Percentiles rank a stretch among this genome's conserved stretches.
phyloP scores from a whole-genome alignment of 2,113 vertebrate species.

The Muscicapa adusta region DNA sequence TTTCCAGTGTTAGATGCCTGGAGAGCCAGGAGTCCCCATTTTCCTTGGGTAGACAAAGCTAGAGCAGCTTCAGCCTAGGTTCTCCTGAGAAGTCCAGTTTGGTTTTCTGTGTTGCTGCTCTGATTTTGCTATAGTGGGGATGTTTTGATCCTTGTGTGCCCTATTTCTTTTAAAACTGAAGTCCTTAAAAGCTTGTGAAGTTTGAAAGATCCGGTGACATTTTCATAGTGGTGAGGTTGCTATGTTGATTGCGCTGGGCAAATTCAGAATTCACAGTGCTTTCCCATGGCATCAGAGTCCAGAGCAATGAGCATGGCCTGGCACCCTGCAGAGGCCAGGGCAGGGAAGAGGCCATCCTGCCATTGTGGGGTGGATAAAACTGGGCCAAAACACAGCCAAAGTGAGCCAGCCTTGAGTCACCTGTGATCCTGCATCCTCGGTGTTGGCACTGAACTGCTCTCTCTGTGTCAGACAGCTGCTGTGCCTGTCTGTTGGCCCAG shows the following conservation, averaged over 20 bases:
- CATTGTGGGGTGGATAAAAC: background rate
- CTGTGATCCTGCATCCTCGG: background rate
- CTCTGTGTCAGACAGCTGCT: background rate
- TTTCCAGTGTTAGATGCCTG: background rate
- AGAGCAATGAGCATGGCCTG: background rate
- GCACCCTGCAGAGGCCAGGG: background rate
- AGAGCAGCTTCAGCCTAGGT: background rate
- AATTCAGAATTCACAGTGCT: background rate
- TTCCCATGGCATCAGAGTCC: background rate
- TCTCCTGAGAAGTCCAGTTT: background rate
- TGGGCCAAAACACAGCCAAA: background rate
- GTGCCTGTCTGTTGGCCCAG: background rate
- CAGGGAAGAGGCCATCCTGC: background rate
- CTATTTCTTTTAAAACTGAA: background rate
- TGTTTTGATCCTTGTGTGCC: background rate
- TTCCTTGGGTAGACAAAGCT: background rate
- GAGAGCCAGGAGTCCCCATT: background rate
- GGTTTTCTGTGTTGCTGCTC: background rate
- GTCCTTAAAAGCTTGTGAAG: background rate
- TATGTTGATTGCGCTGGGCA: background rate
- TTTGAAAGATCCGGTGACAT: background rate
- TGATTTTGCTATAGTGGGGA: background rate
- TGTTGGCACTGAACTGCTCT: rapidly evolving
- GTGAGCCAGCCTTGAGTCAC: background rate
- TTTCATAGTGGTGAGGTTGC: background rate